Conservation (phyloP, 2,888 invertebrate genomes). For the Artemia sinica region DNA sequence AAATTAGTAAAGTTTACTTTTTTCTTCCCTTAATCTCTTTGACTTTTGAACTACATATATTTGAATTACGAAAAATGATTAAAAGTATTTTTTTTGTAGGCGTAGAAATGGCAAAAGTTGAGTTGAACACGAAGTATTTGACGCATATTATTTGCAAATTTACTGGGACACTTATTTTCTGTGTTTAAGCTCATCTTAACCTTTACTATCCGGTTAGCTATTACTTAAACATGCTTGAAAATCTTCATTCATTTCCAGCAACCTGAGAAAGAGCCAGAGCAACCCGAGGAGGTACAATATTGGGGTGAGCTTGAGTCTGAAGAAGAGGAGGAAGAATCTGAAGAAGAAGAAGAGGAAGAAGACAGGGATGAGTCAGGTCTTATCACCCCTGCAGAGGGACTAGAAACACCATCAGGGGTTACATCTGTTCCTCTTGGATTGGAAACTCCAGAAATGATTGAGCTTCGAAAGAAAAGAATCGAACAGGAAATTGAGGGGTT, state of each 20-base stretch:
- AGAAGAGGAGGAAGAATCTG: constrained; percentile 51
- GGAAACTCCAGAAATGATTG: constrained; percentile 97
- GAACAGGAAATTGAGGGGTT: constrained; percentile 89
- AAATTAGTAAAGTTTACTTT: too few relatives aligned
- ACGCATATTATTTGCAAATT: too few relatives aligned
- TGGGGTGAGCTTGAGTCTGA: constrained; percentile 97
- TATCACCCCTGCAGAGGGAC: constrained; percentile 78
- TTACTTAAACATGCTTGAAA: background rate
- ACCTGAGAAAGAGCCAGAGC: constrained; percentile 6
- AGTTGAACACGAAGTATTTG: too few relatives aligned
- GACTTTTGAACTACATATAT: too few relatives aligned
- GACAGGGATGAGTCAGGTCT: constrained; percentile 58
- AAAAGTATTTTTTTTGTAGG: too few relatives aligned
- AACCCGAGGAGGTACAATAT: constrained; percentile 32
- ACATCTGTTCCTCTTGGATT: constrained; percentile 78
- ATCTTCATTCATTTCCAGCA: background rate
- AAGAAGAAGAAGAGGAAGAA: constrained; percentile 43
- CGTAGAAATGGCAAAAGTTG: too few relatives aligned
- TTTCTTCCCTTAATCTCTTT: too few relatives aligned
- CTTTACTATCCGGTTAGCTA: background rate
- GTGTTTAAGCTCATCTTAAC: background rate
- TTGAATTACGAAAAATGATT: too few relatives aligned
- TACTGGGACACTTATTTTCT: too few relatives aligned
- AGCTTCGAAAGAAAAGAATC: constrained; percentile 86
- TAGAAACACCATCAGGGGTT: constrained; percentile 86